Conservation (phyloP, 2,113 vertebrate species). For the Leiothrix lutea region DNA sequence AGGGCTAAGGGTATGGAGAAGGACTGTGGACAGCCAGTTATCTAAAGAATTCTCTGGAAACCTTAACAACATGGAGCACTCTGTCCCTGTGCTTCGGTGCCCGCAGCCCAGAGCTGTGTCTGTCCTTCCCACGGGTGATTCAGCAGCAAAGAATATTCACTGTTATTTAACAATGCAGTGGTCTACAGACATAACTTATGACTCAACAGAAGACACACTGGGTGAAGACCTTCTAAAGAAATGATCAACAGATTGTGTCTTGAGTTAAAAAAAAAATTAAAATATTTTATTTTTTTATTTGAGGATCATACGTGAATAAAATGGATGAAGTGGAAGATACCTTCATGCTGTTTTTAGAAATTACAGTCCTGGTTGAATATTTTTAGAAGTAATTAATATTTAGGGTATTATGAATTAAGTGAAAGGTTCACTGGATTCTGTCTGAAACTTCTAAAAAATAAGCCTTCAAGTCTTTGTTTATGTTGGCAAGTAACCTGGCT, state of each 20-base stretch:
- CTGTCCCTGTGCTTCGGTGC: neutral
- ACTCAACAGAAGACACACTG: neutral
- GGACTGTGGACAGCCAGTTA: neutral
- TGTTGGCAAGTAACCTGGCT: constrained; percentile 32
- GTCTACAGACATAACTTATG: neutral
- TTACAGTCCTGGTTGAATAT: neutral
- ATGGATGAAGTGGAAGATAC: neutral
- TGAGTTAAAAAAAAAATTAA: neutral
- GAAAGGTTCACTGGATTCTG: constrained; percentile 26
- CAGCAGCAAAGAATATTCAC: neutral
- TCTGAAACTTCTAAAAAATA: constrained; percentile 33
- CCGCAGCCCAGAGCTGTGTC: neutral
- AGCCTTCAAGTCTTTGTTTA: constrained; percentile 51
- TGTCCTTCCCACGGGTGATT: neutral
- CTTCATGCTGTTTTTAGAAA: neutral
- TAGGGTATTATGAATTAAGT: constrained; percentile 13
- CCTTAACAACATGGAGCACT: neutral
- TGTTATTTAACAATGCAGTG: neutral
- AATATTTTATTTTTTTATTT: neutral
- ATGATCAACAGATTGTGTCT: neutral
- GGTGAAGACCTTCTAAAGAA: neutral
- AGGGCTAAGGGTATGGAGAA: neutral
- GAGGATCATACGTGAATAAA: neutral
- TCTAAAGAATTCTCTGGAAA: neutral
- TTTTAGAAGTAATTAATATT: constrained; percentile 26